Percentiles rank a stretch among this genome's conserved stretches.
Conservation (phyloP, 2,888 invertebrate genomes). For the Aleiodes testaceus region DNA sequence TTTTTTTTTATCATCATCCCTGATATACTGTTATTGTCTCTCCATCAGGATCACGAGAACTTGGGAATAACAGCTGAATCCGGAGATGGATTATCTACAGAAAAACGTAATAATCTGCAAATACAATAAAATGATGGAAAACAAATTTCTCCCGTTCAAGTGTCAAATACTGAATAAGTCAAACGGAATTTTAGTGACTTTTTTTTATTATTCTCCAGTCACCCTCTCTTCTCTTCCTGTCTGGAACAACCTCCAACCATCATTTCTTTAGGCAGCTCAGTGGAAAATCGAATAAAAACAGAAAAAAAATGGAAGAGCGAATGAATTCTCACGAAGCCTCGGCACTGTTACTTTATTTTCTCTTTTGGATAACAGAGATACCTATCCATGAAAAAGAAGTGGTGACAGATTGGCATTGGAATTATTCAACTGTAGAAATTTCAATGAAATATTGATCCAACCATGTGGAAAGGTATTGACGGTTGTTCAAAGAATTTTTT, state of each 20-base stretch:
- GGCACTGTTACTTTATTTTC: slow-evolving; percentile 14
- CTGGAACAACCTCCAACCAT: slow-evolving; percentile 15
- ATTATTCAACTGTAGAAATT: slow-evolving; percentile 38
- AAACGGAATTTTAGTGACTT: slow-evolving; percentile 42
- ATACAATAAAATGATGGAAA: slow-evolving; percentile 17
- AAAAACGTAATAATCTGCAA: neutral
- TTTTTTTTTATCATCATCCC: neutral
- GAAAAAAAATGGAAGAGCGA: slow-evolving; percentile 11
- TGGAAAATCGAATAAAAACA: slow-evolving; percentile 30
- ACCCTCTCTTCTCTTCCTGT: slow-evolving; percentile 4
- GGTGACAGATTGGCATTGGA: slow-evolving; percentile 47
- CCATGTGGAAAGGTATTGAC: slow-evolving; percentile 21
- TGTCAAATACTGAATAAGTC: slow-evolving; percentile 47
- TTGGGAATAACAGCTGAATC: neutral
- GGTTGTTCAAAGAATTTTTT: slow-evolving; percentile 13
- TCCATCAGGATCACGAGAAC: neutral
- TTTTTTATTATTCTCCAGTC: neutral
- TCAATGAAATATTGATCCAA: slow-evolving; percentile 39
- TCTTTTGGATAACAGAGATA: slow-evolving; percentile 7
- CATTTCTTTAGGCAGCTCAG: slow-evolving; percentile 19
- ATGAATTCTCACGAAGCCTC: slow-evolving; percentile 46
- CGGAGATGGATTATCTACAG: neutral
- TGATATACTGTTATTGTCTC: slow-evolving; percentile 9
- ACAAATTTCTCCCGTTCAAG: slow-evolving; percentile 2
- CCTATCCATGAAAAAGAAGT: slow-evolving; percentile 12